A percentile compares a stretch with the other conserved stretches of the same genome.
phyloP scores from a whole-genome alignment of 2,113 vertebrate species.

The Equus quagga region DNA sequence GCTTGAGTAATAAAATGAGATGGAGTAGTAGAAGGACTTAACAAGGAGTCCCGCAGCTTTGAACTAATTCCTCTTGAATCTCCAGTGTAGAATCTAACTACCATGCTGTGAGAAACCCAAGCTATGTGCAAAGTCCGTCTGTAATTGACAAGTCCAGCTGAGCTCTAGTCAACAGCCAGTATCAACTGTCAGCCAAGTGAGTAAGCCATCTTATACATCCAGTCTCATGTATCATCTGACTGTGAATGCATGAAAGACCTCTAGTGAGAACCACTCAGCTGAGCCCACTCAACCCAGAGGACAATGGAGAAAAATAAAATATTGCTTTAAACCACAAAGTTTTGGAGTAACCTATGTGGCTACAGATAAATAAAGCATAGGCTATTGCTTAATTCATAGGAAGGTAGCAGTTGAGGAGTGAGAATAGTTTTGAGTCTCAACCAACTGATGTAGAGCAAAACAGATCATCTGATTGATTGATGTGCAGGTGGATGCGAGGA shows the following conservation, averaged over 20 bases:
- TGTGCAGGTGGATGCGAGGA: neutral
- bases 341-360: neutral
- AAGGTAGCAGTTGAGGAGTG: neutral
- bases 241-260: neutral
- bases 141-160: neutral
- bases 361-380: neutral
- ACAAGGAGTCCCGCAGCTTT: neutral
- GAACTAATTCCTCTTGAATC: neutral
- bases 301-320: neutral
- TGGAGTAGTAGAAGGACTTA: neutral
- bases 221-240: neutral
- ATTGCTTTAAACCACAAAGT: neutral
- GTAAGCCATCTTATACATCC: neutral
- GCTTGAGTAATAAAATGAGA: neutral
- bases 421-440: neutral
- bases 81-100: neutral
- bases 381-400: neutral
- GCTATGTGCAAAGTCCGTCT: neutral
- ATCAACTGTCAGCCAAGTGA: neutral
- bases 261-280: neutral
- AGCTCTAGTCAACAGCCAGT: neutral
- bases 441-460: neutral
- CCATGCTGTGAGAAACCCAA: neutral
- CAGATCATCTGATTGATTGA: neutral
- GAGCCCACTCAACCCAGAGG: neutral